Evolutionary conservation across 92 coral and sea anemone species (phyloP).

Genomic region (Paragorgia papillata): DNA sequence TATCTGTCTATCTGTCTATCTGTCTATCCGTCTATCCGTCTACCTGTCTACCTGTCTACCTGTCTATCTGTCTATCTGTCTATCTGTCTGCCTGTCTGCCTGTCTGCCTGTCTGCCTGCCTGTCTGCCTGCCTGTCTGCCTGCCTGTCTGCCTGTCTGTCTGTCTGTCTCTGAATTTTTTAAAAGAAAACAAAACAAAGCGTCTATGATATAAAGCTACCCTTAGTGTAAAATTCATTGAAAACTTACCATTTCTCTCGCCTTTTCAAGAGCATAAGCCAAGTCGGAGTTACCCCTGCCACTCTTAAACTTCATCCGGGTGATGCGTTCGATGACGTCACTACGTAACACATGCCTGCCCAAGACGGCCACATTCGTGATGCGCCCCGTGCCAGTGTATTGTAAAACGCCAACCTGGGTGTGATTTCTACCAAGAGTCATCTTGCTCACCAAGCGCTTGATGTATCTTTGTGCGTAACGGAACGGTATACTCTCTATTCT

Average conservation of each 20-base stretch:
- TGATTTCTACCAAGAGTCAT: conserved; percentile 24
- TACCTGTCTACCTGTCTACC: no score
- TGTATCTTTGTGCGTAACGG: conserved; percentile 3
- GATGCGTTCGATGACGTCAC: neutral
- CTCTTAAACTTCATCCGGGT: conserved; percentile 11
- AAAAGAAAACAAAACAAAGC: no score
- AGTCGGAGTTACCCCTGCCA: conserved; percentile 3
- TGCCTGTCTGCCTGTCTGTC: no score
- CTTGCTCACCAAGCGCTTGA: conserved; percentile 12
- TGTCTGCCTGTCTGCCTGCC: no score
- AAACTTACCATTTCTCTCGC: conserved; percentile 34
- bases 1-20: no score
- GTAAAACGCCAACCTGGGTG: conserved; percentile 26
- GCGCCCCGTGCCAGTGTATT: conserved; percentile 16
- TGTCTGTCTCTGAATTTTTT: no score
- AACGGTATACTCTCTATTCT: neutral
- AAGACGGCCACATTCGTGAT: neutral
- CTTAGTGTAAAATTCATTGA: no score
- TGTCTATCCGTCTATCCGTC: no score
- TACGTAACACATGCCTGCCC: conserved; percentile 9
- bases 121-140: no score
- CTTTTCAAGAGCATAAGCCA: conserved; percentile 25
- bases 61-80: no score
- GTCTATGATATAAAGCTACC: no score
- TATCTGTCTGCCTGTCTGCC: no score